These are phyloP conservation scores for Gortyna flavago DNA, from an alignment of 2,888 invertebrate genomes.

Conservation along the genomic window DNA sequence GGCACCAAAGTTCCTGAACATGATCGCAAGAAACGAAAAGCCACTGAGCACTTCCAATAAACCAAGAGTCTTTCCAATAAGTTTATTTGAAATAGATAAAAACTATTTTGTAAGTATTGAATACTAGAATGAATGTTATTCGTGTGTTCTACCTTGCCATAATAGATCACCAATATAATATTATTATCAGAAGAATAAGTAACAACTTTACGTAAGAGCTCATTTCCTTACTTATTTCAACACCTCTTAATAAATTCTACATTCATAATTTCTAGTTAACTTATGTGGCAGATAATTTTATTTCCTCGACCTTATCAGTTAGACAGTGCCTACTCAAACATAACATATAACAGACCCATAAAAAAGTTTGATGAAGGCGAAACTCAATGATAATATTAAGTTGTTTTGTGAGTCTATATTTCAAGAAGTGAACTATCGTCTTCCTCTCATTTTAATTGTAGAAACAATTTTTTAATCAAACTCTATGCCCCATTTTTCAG, in stretches of 20 bases:
- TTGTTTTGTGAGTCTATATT: background rate
- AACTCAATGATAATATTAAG: background rate
- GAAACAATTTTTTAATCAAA: background rate
- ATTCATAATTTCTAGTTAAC: background rate
- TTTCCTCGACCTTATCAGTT: background rate
- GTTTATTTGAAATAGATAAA: conserved; percentile 96
- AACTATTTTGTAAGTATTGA: conserved; percentile 80
- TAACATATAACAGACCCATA: background rate
- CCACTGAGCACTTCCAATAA: conserved; percentile 90
- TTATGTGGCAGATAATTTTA: background rate
- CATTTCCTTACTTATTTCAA: background rate
- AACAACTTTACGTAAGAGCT: background rate
- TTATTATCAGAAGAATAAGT: background rate
- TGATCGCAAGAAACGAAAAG: conserved; percentile 93
- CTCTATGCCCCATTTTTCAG: conserved; percentile 74
- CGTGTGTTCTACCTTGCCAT: background rate
- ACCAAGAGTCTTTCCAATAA: conserved; percentile 95
- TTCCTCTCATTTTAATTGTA: background rate
- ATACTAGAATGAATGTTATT: background rate
- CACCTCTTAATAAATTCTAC: background rate
- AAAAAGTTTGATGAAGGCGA: background rate
- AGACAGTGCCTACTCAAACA: background rate
- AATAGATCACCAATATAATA: background rate
- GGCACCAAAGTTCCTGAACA: conserved; percentile 94
- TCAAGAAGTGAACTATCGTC: no score